Evolutionary conservation across 2,797 vertebrate species (phyloP).

Genomic region (Poeciliopsis presidionis): DNA sequence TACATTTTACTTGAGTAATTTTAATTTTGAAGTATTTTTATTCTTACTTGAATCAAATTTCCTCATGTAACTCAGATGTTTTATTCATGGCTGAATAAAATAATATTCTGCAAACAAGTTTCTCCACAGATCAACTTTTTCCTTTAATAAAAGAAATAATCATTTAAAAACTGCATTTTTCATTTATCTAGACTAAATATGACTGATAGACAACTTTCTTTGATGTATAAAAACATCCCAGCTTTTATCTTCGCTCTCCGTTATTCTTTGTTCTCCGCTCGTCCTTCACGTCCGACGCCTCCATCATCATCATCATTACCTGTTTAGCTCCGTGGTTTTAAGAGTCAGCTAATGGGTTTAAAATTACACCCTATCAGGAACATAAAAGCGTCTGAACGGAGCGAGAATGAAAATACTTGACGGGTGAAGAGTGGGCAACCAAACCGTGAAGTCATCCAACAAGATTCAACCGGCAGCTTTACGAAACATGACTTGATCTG

Average conservation of each 20-base stretch:
- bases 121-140: neutral
- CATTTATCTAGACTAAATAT: neutral
- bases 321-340: slow-evolving; percentile 19
- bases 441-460: slow-evolving; percentile 21
- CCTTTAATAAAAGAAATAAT: neutral
- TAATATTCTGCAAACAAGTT: neutral
- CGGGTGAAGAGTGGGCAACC: neutral
- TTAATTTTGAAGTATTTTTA: too few species aligned
- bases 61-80: neutral
- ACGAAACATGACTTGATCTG: neutral
- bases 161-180: neutral
- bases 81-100: neutral
- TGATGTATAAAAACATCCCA: neutral
- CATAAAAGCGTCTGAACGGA: neutral
- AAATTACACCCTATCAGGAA: slow-evolving; percentile 41
- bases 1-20: too few species aligned
- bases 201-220: neutral
- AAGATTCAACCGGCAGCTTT: slow-evolving; percentile 2
- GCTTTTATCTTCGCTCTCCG: neutral
- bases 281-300: slow-evolving; percentile 21
- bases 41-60: too few species aligned
- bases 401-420: slow-evolving; percentile 16
- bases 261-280: neutral
- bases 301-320: slow-evolving; percentile 38
- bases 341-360: slow-evolving; percentile 44